Base-by-base conservation (phyloP, 2,113 vertebrate genomes). In the Actenoides hombroni region DNA sequence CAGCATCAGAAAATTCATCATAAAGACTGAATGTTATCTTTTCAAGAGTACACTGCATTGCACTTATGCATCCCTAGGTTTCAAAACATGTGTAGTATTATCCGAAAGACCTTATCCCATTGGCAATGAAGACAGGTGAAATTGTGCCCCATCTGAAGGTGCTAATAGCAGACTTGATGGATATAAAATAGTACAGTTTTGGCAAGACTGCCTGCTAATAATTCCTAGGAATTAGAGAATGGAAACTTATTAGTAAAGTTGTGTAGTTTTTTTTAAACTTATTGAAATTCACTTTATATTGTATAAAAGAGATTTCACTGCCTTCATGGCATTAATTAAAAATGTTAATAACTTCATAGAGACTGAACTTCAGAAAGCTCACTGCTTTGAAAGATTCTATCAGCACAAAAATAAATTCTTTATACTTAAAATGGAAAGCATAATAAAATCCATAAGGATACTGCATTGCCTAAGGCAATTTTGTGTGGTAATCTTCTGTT, bases 281-380 rank as follows among this genome's bases (percentile, higher is more conserved):
- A 88, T 85, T 93, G 83, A 77, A 79, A 93, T 96, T 92, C 70
- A 73, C n/a, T 79, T 14, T 85, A 25, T 88, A 23, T 88, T 79
- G 63, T 44, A 85, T 71, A 61, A 76, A 87, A 71, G 88, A 92
- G 78, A 92, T 73, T 61, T 79, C 78, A 85, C 20, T 85, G 57
- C 71, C 95, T 90, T 96, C 70, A 53, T 92, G 67, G 74, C 39
- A 69, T 93, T 95, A 90, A 97, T 95, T 96, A 94, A 94, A 95
- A 94, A 90, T 88, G 87, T 76, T 96, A 64, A 82, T 71, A 85
- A 93, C 85, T 93, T 97, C 94, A 96, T 70, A 95, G 82, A 87
- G 61, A 83, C 57, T 13, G n/a, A 93, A 87, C 75, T 92, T 94
- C 94, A 94, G 94, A 93, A 93, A 90, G 70, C 94, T 90, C 18